Evolutionary conservation across 2,797 vertebrate species (phyloP).

Genomic region (Gephyroberyx darwinii): DNA sequence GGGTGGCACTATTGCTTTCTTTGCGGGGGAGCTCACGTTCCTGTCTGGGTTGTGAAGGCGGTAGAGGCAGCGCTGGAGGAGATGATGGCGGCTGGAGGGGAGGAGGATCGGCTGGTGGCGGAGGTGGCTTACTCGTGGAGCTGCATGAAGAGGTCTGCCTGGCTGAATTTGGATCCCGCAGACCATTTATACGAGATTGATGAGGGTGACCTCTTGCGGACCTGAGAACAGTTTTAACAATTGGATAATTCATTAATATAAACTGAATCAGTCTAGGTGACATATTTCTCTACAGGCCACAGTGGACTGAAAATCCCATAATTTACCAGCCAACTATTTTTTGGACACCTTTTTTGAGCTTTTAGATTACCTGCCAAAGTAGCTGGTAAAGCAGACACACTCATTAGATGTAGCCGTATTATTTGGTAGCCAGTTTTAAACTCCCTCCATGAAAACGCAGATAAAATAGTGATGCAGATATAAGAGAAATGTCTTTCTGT

Average conservation of each 20-base stretch:
- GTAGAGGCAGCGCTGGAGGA: conserved; percentile 5
- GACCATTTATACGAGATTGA: conserved; percentile 45
- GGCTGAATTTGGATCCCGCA: conserved; percentile 27
- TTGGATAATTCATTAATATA: conserved; percentile 1
- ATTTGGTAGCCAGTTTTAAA: no score
- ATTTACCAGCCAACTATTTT: neutral
- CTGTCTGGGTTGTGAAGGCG: conserved; percentile 11
- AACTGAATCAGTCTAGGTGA: conserved; percentile 28
- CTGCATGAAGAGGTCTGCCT: conserved; percentile 2
- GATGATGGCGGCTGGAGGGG: conserved; percentile 2
- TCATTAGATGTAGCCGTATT: no score
- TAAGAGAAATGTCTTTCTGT: neutral
- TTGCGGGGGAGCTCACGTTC: conserved; percentile 32
- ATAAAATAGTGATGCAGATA: no score
- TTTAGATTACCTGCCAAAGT: no score
- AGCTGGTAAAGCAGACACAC: no score
- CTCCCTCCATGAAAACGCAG: no score
- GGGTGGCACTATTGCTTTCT: conserved; percentile 28
- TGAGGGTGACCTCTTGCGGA: conserved; percentile 34
- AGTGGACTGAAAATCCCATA: neutral
- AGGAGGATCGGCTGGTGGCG: neutral
- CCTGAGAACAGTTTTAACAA: conserved; percentile 52
- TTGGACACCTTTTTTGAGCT: neutral
- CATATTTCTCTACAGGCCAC: neutral
- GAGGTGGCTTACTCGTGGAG: conserved; percentile 22